Percentiles rank a stretch among this genome's conserved stretches.
Evolutionary conservation across 2,113 vertebrate genomes (phyloP).

Genomic region (Rhea americana): DNA sequence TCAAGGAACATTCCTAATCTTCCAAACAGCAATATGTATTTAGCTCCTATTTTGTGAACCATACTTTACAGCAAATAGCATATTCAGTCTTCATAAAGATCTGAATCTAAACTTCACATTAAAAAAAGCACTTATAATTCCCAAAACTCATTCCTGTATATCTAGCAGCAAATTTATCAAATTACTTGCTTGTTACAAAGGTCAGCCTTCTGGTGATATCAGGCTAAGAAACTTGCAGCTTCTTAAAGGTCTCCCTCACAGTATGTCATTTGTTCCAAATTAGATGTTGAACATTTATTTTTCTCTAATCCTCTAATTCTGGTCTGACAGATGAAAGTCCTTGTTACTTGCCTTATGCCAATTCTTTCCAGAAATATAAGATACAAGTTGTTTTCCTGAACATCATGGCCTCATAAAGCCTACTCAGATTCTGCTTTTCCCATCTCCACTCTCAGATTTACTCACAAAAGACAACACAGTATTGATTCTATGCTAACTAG

Average conservation of each 20-base stretch:
- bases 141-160: neutral
- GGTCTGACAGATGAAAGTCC: neutral
- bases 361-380: neutral
- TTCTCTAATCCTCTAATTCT: neutral
- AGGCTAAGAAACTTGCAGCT: neutral
- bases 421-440: neutral
- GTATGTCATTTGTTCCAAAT: neutral
- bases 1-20: neutral
- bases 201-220: slow-evolving; percentile 7
- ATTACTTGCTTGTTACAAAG: slow-evolving; percentile 22
- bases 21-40: neutral
- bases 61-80: neutral
- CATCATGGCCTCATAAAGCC: neutral
- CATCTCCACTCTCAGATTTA: neutral
- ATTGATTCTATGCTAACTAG: neutral
- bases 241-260: neutral
- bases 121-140: slow-evolving; percentile 31
- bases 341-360: neutral
- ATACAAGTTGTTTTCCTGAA: neutral
- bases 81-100: neutral
- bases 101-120: neutral
- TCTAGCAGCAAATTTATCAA: neutral
- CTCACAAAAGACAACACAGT: neutral
- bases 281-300: neutral
- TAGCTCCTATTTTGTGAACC: neutral